Evolutionary conservation across 2,888 invertebrate genomes (phyloP).

Genomic region (Tortricodes alternella): DNA sequence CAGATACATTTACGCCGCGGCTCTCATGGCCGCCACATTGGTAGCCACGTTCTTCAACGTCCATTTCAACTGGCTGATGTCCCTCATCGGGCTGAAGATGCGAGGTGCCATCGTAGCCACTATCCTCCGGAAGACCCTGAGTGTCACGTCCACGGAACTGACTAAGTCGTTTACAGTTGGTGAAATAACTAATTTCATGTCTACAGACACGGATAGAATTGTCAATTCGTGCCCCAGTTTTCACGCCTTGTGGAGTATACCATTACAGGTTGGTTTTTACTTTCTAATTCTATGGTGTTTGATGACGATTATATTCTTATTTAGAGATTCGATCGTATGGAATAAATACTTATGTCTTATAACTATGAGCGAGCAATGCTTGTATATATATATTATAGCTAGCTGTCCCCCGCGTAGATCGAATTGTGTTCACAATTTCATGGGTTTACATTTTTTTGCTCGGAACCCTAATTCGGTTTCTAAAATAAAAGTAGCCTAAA

Average conservation of each 20-base stretch:
- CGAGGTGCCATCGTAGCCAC: constrained; percentile 92
- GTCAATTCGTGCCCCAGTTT: constrained; percentile 98
- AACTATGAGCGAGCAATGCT: no score
- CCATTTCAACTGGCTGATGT: constrained; percentile 95
- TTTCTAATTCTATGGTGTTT: no score
- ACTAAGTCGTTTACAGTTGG: constrained; percentile 85
- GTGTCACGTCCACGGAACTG: constrained; percentile 73
- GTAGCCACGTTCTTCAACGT: constrained; percentile 87
- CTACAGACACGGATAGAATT: constrained; percentile 97
- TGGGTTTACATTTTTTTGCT: no score
- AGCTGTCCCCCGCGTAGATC: no score
- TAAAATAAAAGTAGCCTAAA: no score
- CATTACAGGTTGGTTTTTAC: constrained; percentile 87
- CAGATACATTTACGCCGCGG: constrained; percentile 69
- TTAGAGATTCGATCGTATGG: no score
- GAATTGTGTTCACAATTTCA: no score
- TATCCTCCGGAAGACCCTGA: constrained; percentile 82
- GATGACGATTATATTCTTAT: no score
- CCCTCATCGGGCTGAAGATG: constrained; percentile 92
- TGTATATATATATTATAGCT: no score
- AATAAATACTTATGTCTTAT: no score
- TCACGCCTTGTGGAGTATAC: constrained; percentile 98
- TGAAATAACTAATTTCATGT: constrained; percentile 98
- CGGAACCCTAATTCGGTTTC: no score
- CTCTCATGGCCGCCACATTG: constrained; percentile 75